Evolutionary conservation across 2,797 vertebrate genomes (phyloP).

Genomic region (Myiotriccus ornatus): DNA sequence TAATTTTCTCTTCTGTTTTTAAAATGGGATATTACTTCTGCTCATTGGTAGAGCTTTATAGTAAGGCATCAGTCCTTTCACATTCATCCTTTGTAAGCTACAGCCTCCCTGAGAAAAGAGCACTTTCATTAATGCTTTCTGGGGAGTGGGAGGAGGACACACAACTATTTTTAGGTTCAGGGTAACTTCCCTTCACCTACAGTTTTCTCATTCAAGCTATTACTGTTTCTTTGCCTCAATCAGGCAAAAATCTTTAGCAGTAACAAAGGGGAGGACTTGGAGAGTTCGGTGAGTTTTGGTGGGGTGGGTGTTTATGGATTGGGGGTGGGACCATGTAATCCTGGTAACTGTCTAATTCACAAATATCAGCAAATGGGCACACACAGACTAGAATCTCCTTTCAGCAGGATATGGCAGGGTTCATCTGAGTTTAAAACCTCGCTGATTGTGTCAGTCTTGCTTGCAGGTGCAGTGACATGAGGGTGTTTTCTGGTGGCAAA

Average conservation of each 20-base stretch:
- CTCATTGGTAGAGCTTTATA: background rate
- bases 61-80: background rate
- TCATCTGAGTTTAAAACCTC: background rate
- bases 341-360: background rate
- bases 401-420: background rate
- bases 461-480: background rate
- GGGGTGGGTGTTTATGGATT: background rate
- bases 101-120: conserved; percentile 17
- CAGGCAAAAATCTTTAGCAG: background rate
- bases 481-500: background rate
- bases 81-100: background rate
- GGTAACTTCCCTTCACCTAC: conserved; percentile 62
- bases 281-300: background rate
- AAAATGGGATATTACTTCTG: background rate
- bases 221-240: conserved; percentile 17
- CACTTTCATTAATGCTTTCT: conserved; percentile 44
- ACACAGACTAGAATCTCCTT: background rate
- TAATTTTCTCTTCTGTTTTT: background rate
- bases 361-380: background rate
- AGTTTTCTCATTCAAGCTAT: conserved; percentile 27
- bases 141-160: conserved; percentile 60
- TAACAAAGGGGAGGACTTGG: background rate
- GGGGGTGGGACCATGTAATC: background rate
- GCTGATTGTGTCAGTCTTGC: background rate
- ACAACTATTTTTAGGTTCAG: conserved; percentile 47